Evolutionary conservation across 2,113 vertebrate genomes (phyloP).

Genomic region (Lamprologus ornatipinnis): DNA sequence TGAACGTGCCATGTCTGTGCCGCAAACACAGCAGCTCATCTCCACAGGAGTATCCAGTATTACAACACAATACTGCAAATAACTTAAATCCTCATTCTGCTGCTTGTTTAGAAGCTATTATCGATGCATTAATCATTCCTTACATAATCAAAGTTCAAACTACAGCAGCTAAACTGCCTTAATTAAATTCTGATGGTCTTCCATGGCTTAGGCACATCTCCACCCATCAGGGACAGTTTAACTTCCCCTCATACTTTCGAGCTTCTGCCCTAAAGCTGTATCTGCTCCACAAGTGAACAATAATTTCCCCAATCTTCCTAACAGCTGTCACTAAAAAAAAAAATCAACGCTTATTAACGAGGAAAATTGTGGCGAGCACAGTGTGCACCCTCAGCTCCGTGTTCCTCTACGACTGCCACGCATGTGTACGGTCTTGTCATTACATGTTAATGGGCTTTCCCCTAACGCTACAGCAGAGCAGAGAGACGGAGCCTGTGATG

Average conservation of each 20-base stretch:
- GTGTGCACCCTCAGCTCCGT: background rate
- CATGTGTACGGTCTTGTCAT: constrained; percentile 33
- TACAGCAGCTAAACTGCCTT: background rate
- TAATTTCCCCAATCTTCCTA: background rate
- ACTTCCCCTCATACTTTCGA: background rate
- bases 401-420: background rate
- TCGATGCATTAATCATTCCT: background rate
- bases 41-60: too few species aligned
- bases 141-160: background rate
- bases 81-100: background rate
- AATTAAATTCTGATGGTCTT: background rate
- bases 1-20: background rate
- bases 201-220: background rate
- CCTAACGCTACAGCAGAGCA: constrained; percentile 24
- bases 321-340: background rate
- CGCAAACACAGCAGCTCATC: background rate
- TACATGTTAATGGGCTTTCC: constrained; percentile 50
- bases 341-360: background rate
- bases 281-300: background rate
- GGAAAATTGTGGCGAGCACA: background rate
- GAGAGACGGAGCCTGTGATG: constrained; percentile 37
- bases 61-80: constrained; percentile 24
- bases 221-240: background rate
- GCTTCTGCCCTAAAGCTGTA: background rate
- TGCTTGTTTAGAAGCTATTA: constrained; percentile 1